Base-by-base conservation (phyloP, 1,140 invertebrate species). In the Drosophila triauraria region DNA sequence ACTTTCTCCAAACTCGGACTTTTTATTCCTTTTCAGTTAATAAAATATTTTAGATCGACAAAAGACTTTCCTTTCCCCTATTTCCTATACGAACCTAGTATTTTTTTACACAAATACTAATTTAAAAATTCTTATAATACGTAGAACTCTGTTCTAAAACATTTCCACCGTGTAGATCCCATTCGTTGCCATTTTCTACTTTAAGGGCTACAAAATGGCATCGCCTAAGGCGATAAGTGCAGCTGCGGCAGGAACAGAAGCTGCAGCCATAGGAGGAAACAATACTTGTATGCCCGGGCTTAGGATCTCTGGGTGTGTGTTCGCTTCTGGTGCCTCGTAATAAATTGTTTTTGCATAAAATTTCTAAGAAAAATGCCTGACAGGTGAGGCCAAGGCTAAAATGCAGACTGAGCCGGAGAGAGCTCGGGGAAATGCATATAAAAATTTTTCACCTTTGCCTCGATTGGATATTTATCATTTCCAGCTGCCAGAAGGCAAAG, bases 301-400 rank as follows among this genome's bases (percentile, higher is more conserved):
- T 82, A 70, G 56, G 60, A 40, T n/a, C 40, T 70, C 61, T 75
- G 48, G 43, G 63, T 54, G 35, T 56, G 35, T 56, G 35, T 56
- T 10, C 53, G 35, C 40, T 71, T 35, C 35, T 47, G 53, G 65
- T 51, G 64, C 69, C 47, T 61, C 38, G 77, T 84, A 85, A 84
- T 84, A 84, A 85, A 84, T 84, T 84, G 82, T 84, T 84, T 84
- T 80, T 84, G 82, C 82, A 84, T 84, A 84, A 80, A 81, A 84
- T 80, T 83, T 62, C 54, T 71, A 68, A 81, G 74, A 65, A 81
- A 75, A 81, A 81, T 74, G 60, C 51, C 57, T 63, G 72, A 81
- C 68, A 68, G 64, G 43, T 59, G 30, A 40, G 74, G 57, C 43
- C 42, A 54, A 27, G 56, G 59, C 27, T 12, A 47, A 40, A 23